Conservation (phyloP, 2,888 invertebrate genomes). For the Xestia rhomboidea region DNA sequence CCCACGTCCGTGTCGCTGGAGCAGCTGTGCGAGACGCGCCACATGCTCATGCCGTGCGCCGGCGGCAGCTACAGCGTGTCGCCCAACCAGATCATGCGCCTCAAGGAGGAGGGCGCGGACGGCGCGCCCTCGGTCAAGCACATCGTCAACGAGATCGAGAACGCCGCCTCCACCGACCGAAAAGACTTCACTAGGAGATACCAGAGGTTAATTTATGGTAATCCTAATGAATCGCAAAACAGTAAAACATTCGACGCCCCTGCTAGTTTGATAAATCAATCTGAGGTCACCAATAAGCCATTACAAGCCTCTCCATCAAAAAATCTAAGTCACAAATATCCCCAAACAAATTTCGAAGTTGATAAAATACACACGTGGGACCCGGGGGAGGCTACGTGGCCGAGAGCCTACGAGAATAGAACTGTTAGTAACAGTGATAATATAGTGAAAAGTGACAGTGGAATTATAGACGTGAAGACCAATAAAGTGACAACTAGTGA, state of each 20-base stretch:
- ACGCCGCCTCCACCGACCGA: slow-evolving; percentile 82
- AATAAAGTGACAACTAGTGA: slow-evolving; percentile 88
- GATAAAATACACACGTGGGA: slow-evolving; percentile 93
- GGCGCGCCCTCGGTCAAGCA: slow-evolving; percentile 92
- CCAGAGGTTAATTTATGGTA: slow-evolving; percentile 78
- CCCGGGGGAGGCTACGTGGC: slow-evolving; percentile 90
- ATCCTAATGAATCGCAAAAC: slow-evolving; percentile 69
- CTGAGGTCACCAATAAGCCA: slow-evolving; percentile 66
- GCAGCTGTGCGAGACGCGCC: slow-evolving; percentile 92
- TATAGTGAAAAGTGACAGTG: slow-evolving; percentile 90
- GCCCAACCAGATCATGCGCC: slow-evolving; percentile 96
- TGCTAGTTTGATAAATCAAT: slow-evolving; percentile 49
- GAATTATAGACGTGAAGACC: slow-evolving; percentile 85
- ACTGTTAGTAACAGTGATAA: slow-evolving; percentile 82
- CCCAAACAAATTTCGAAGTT: slow-evolving; percentile 77
- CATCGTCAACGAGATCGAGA: slow-evolving; percentile 94
- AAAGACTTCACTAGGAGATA: slow-evolving; percentile 76
- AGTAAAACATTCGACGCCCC: slow-evolving; percentile 69
- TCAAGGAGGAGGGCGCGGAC: slow-evolving; percentile 92
- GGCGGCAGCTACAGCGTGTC: slow-evolving; percentile 97
- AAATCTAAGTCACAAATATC: slow-evolving; percentile 77
- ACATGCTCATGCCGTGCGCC: slow-evolving; percentile 95
- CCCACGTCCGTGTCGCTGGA: slow-evolving; percentile 93
- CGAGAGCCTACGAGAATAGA: slow-evolving; percentile 75
- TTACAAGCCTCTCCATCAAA: slow-evolving; percentile 78